Conservation (phyloP, 2,888 invertebrate genomes). For the Tipula unca region DNA sequence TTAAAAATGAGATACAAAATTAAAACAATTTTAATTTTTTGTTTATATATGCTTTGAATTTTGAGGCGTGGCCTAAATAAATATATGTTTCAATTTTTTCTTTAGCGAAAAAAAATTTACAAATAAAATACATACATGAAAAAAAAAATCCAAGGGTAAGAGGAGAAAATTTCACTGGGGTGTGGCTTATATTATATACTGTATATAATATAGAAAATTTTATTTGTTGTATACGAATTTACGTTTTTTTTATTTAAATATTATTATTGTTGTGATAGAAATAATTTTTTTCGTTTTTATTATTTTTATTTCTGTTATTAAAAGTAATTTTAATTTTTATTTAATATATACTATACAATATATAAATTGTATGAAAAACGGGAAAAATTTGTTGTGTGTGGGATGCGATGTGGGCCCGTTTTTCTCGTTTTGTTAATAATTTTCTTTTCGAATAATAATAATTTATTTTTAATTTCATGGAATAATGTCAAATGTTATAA, state of each 20-base stretch:
- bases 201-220: background rate
- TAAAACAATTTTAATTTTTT: conserved; percentile 15
- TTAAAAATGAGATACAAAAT: conserved; percentile 15
- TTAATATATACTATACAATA: too few species aligned
- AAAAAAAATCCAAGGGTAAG: background rate
- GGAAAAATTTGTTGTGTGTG: background rate
- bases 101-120: background rate
- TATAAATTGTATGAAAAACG: background rate
- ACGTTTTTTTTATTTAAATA: background rate
- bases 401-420: background rate
- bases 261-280: background rate
- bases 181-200: background rate
- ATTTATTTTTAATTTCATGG: background rate
- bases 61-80: background rate
- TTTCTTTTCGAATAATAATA: background rate
- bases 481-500: too few species aligned
- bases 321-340: background rate
- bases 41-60: background rate
- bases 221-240: background rate
- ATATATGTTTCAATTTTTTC: background rate
- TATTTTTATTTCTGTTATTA: background rate
- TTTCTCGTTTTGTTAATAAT: background rate
- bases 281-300: background rate
- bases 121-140: background rate
- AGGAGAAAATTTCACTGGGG: background rate